These are phyloP conservation scores for Rhamnusium bicolor DNA, from an alignment of 2,888 invertebrate genomes.

Conservation along the genomic window DNA sequence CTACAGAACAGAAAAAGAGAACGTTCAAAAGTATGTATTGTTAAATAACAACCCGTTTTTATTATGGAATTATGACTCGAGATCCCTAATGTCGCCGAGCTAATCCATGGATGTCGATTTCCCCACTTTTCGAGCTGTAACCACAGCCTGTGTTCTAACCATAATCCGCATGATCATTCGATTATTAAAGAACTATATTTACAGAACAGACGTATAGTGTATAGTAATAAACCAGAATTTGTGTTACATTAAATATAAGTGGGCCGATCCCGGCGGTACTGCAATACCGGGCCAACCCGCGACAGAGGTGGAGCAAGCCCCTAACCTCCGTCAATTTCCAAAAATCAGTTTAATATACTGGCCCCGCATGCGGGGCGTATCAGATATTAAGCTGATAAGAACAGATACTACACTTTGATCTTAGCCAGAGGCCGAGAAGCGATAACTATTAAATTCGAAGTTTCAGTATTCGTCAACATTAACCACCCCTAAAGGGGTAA, in stretches of 20 bases:
- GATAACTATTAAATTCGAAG: conserved; percentile 24
- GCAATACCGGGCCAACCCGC: conserved; percentile 80
- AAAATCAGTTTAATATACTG: conserved; percentile 74
- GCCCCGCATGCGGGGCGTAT: conserved; percentile 73
- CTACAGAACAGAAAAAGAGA: too few relatives aligned
- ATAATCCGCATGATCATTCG: too few relatives aligned
- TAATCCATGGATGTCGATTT: too few relatives aligned
- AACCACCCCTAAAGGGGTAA: not conserved
- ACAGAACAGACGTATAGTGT: too few relatives aligned
- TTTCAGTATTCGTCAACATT: not conserved
- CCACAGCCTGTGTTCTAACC: too few relatives aligned
- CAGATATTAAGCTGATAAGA: conserved; percentile 82
- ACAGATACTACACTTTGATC: conserved; percentile 79
- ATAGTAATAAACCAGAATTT: too few relatives aligned
- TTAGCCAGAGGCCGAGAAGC: conserved; percentile 70
- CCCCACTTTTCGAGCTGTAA: too few relatives aligned
- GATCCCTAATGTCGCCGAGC: too few relatives aligned
- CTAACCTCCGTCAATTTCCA: conserved; percentile 71
- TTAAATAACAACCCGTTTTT: too few relatives aligned
- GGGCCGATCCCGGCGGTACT: conserved; percentile 78
- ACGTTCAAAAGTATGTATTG: too few relatives aligned
- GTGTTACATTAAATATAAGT: conserved; percentile 36
- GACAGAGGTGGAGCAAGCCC: conserved; percentile 74
- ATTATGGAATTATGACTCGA: too few relatives aligned
- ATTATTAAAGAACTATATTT: too few relatives aligned